Base-by-base conservation (phyloP, 2,888 invertebrate genomes). In the Mystacides longicornis region DNA sequence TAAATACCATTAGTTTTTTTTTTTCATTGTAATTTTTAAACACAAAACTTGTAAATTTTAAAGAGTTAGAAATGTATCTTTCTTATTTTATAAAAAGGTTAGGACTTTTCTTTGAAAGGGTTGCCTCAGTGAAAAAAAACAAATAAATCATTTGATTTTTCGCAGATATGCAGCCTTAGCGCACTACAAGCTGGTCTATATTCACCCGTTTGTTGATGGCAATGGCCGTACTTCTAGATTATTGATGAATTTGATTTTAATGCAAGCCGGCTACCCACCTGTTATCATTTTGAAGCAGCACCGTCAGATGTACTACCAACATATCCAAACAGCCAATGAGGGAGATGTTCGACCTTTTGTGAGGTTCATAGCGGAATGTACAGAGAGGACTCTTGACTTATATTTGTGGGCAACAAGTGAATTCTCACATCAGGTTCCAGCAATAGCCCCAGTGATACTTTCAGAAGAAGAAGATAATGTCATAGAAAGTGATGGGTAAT, bases 151-250 rank as follows among this genome's bases (percentile, higher is more conserved):
- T 27, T 27, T 27, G 5, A 43, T n/a, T 46, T 18, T 45, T 64
- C 65, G 59, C 64, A 91, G 93, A 70, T 89, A 90, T 68, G 96
- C 97, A 51, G 97, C 98, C 0, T 74, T 97, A 52, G 96, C 95
- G 0, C 98, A 98, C 74, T 98, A 97, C 73, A 95, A 95, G 73
- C 71, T 98, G 46, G 98, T 98, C 0, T 90, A 91, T 68, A 95
- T 98, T 63, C 98, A 98, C 75, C 98, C 98, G 0, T 98, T 98
- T 73, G 82, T 88, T 2, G 97, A 98, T 71, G 97, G 98, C 49
- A 98, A 98, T 67, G 98, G 97, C 0, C 82, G 98, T 66, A 97
- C 97, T 0, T 93, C 95, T 14, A 81, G 98, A 23, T 78, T 98
- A 21, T 80, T 98, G 1, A 97, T 98, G 96, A 98, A 98, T 73